Evolutionary conservation across 2,797 vertebrate genomes (phyloP).

Genomic region (Gallinago nigripennis): DNA sequence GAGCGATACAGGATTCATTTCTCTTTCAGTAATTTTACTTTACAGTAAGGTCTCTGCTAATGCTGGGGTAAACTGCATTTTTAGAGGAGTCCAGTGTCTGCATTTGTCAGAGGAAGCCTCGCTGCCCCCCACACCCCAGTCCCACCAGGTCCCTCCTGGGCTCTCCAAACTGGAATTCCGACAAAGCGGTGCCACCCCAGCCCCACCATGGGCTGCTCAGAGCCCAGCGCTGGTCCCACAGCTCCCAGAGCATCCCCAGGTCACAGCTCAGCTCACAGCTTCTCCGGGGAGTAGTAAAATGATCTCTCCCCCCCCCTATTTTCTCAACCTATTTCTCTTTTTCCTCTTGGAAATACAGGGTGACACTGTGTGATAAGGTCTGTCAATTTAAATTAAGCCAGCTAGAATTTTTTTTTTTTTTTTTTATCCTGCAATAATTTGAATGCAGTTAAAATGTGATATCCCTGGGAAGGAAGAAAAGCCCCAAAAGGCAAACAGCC

Average conservation of each 20-base stretch:
- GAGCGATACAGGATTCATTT: too few relatives aligned
- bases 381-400: conserved; percentile 56
- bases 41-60: too few relatives aligned
- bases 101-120: background rate
- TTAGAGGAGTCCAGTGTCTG: too few relatives aligned
- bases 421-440: background rate
- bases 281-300: conserved; percentile 23
- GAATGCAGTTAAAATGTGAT: background rate
- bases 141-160: background rate
- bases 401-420: background rate
- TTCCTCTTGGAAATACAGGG: conserved; percentile 52
- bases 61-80: too few relatives aligned
- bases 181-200: background rate
- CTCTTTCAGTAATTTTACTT: too few relatives aligned
- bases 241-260: background rate
- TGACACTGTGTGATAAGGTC: conserved; percentile 37
- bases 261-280: conserved; percentile 25
- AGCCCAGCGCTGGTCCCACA: background rate
- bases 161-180: background rate
- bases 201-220: too few relatives aligned
- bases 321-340: conserved; percentile 44
- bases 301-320: background rate
- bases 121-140: too few relatives aligned
- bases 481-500: too few relatives aligned
- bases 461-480: background rate